Base-by-base conservation (phyloP, 2,888 invertebrate genomes). In the Melipona beecheii region DNA sequence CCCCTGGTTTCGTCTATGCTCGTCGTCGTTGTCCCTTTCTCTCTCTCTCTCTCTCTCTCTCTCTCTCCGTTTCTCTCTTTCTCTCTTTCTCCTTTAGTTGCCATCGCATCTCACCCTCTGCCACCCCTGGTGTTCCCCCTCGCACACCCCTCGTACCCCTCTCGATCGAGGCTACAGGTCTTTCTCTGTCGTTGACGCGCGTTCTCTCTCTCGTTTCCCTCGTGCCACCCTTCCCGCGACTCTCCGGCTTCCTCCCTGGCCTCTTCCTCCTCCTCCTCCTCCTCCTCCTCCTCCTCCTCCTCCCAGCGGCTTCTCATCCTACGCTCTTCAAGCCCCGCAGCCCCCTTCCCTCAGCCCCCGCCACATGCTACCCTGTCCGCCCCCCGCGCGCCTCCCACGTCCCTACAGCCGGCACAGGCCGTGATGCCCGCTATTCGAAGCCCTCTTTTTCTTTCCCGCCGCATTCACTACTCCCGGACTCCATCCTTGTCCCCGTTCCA, bases 281-380 rank as follows among this genome's bases (percentile, higher is more conserved):
- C n/a, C n/a, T 54, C 64, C 52, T 65, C 74, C 52, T 52, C 72
- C 31, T 27, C 74, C 60, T 68, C 65, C 79, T 49, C 83, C 82
- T 17, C 66, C 84, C 66, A 79, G 75, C 83, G 52, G 72, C 60
- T 73, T 73, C 64, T 65, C 74, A 74, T 60, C 65, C 74, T 74
- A 60, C 52, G 27, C 60, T 60, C 49, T 49, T 62, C 27, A 6
- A 43, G 36, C 58, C 60, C 65, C 71, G 49, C 69, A 64, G 49
- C 75, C 95, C 95, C 95, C 95, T 9, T 72, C 1, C 43, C 43
- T 43, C 43, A 43, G 83, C 90, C 87, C 91, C 91, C 91, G 88
- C 87, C 43, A 43, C 43, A 43, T 77, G 66, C 68, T 64, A 58
- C 62, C 68, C 95, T 95, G 94, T 78, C 92, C 70, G 83, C 90